These are phyloP conservation scores for Cheirogaleus medius DNA, from an alignment of 2,113 vertebrate genomes.

Conservation along the genomic window DNA sequence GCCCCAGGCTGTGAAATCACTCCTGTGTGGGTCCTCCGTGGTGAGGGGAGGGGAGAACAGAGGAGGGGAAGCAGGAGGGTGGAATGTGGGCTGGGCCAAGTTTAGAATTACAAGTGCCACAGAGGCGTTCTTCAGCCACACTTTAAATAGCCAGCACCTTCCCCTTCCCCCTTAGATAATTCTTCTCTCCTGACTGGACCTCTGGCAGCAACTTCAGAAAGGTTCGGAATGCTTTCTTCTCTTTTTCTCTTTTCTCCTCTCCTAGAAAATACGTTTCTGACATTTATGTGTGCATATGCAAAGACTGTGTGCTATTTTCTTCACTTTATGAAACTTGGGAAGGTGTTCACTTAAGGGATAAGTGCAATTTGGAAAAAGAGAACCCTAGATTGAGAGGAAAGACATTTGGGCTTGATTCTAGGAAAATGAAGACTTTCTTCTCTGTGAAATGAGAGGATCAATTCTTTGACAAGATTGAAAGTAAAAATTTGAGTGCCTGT, in stretches of 20 bases:
- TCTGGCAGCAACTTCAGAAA: slow-evolving; percentile 72
- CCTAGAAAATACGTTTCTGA: neutral
- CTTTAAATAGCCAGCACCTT: slow-evolving; percentile 89
- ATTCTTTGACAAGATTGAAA: neutral
- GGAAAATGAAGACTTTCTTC: neutral
- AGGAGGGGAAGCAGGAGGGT: slow-evolving; percentile 65
- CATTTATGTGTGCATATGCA: neutral
- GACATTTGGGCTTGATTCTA: neutral
- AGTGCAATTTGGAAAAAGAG: neutral
- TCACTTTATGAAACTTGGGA: neutral
- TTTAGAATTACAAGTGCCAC: slow-evolving; percentile 89
- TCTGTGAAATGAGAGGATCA: neutral
- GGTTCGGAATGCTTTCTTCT: slow-evolving; percentile 75
- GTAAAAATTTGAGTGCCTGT: neutral
- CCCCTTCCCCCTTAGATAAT: slow-evolving; percentile 55
- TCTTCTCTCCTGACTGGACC: slow-evolving; percentile 40
- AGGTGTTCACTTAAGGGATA: neutral
- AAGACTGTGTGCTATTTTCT: neutral
- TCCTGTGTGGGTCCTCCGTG: slow-evolving; percentile 76
- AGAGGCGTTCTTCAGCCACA: slow-evolving; percentile 74
- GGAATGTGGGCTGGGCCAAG: slow-evolving; percentile 89
- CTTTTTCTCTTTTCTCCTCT: neutral
- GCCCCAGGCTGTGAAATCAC: slow-evolving; percentile 63
- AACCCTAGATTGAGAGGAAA: neutral
- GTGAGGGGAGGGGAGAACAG: slow-evolving; percentile 70